These are phyloP conservation scores for Epicampocera succincta DNA, from an alignment of 2,888 invertebrate species.

Conservation along the genomic window DNA sequence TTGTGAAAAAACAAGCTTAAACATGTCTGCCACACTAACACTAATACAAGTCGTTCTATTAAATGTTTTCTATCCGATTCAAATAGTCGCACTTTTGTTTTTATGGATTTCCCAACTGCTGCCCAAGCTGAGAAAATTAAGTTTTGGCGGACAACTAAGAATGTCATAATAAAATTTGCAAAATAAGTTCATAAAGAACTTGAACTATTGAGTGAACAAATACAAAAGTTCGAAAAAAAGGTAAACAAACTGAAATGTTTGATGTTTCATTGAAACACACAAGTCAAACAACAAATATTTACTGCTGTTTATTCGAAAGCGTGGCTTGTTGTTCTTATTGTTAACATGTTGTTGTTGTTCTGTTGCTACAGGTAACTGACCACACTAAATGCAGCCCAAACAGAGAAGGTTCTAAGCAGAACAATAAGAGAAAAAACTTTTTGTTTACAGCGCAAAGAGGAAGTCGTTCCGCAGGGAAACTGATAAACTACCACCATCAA, in stretches of 20 bases:
- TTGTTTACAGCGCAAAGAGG: slow-evolving; percentile 56
- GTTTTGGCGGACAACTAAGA: slow-evolving; percentile 47
- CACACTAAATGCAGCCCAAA: slow-evolving; percentile 78
- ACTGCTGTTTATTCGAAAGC: slow-evolving; percentile 54
- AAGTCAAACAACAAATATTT: slow-evolving; percentile 53
- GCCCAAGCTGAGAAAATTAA: slow-evolving; percentile 9
- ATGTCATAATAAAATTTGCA: slow-evolving; percentile 37
- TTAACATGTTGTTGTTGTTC: slow-evolving; percentile 48
- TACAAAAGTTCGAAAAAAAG: slow-evolving; percentile 45
- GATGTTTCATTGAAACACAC: slow-evolving; percentile 60
- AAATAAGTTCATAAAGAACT: slow-evolving; percentile 53
- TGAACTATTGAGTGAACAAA: slow-evolving; percentile 48
- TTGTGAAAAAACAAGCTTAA: too few relatives aligned
- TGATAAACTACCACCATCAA: slow-evolving; percentile 55
- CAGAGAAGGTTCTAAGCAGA: slow-evolving; percentile 75
- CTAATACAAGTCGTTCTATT: too few relatives aligned
- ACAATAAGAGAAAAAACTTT: slow-evolving; percentile 64
- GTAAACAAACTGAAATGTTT: slow-evolving; percentile 74
- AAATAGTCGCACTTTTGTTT: not conserved
- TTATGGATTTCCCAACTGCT: not conserved
- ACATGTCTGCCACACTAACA: too few relatives aligned
- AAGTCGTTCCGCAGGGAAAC: slow-evolving; percentile 54
- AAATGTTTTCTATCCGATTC: not conserved
- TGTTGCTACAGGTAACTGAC: slow-evolving; percentile 81
- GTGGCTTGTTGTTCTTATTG: slow-evolving; percentile 18